Conservation (phyloP, 2,113 vertebrate genomes). For the Merops nubicus region DNA sequence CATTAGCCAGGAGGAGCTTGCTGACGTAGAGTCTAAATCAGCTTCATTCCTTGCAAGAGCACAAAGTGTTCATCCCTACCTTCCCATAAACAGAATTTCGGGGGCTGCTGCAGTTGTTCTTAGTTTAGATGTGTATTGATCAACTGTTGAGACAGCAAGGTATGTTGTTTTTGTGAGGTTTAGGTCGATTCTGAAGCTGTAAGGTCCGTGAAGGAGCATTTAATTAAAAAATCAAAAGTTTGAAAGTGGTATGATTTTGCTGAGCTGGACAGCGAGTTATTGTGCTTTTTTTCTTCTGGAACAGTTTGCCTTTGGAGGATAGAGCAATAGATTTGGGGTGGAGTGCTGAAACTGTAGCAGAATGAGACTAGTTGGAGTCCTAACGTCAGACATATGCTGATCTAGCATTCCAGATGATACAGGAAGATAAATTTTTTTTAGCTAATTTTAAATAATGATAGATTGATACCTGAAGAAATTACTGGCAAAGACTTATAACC, state of each 20-base stretch:
- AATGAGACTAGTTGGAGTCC: not conserved
- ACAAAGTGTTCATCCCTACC: not conserved
- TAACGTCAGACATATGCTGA: not conserved
- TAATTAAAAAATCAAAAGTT: not conserved
- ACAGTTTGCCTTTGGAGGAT: not conserved
- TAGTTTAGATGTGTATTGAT: not conserved
- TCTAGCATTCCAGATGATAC: not conserved
- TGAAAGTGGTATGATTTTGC: not conserved
- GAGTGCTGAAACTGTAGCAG: not conserved
- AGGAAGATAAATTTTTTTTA: not conserved
- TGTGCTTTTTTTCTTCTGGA: not conserved
- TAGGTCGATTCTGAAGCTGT: not conserved
- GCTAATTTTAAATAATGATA: not conserved
- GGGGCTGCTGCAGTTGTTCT: not conserved
- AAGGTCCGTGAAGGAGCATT: not conserved
- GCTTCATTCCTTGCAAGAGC: not conserved
- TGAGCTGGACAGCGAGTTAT: not conserved
- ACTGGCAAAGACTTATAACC: not conserved
- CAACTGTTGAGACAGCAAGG: not conserved
- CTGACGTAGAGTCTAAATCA: not conserved
- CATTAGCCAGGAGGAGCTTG: not conserved
- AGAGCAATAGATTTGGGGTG: not conserved
- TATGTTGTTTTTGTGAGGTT: not conserved
- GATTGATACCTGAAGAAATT: not conserved
- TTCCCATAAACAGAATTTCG: not conserved